These are phyloP conservation scores for Caenorhabditis panamensis DNA, from an alignment of 2,888 invertebrate genomes.

Conservation along the genomic window DNA sequence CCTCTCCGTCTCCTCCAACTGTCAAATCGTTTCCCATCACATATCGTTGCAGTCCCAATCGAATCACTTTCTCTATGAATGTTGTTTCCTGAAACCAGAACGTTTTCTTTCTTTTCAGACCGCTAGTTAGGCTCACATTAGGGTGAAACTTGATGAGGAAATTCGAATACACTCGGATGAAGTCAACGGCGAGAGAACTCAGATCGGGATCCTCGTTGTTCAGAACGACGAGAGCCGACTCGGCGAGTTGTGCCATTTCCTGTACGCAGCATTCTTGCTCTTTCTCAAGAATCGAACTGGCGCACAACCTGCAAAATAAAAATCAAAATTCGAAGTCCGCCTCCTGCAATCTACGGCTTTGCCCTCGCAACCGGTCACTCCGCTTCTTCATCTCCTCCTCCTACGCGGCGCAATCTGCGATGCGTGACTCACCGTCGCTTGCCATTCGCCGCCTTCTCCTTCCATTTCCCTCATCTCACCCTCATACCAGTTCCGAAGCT, in stretches of 20 bases:
- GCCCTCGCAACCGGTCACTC: conserved; percentile 51
- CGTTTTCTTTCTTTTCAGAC: too few species aligned
- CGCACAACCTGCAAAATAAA: conserved; percentile 62
- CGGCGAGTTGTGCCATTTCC: conserved; percentile 55
- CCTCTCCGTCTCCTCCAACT: conserved; percentile 72
- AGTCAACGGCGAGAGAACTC: conserved; percentile 62
- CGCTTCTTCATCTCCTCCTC: conserved; percentile 24
- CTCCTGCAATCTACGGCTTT: conserved; percentile 41
- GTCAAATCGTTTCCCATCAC: conserved; percentile 67
- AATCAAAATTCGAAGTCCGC: conserved; percentile 11
- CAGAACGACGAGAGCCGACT: conserved; percentile 59
- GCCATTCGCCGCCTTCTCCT: conserved; percentile 38
- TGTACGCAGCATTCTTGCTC: conserved; percentile 59
- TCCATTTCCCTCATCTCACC: conserved; percentile 24
- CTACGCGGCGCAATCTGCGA: conserved; percentile 49
- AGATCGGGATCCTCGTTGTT: conserved; percentile 64
- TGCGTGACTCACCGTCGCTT: conserved; percentile 58
- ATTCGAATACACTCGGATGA: conserved; percentile 52
- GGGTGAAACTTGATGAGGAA: conserved; percentile 53
- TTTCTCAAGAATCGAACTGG: conserved; percentile 55
- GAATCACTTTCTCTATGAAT: conserved; percentile 59
- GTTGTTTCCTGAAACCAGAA: conserved; percentile 50
- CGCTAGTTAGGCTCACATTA: conserved; percentile 32
- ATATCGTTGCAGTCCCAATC: conserved; percentile 55
- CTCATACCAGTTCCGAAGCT: conserved; percentile 36